phyloP scores from a whole-genome alignment of 2,113 vertebrate genomes.

The Neomonachus schauinslandi region DNA sequence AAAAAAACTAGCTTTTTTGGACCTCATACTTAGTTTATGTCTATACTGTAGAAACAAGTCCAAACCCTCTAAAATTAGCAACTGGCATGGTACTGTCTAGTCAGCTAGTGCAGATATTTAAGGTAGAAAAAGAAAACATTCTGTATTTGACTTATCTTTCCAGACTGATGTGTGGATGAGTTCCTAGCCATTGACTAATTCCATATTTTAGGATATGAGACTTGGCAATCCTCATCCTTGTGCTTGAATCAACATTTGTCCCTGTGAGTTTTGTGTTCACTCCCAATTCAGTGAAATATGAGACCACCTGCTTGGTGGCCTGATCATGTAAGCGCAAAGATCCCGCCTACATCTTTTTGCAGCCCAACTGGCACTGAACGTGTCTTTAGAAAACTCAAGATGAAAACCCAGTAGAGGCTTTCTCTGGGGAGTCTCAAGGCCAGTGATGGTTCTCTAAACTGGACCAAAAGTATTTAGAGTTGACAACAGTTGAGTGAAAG shows the following conservation, averaged over 20 bases:
- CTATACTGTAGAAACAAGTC: neutral
- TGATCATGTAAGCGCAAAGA: neutral
- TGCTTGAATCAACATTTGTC: neutral
- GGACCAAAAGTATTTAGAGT: neutral
- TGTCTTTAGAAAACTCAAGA: neutral
- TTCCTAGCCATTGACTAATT: neutral
- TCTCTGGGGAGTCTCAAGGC: neutral
- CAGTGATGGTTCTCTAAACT: neutral
- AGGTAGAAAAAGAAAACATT: slow-evolving; percentile 52
- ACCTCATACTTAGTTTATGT: slow-evolving; percentile 9
- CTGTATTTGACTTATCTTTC: slow-evolving; percentile 37
- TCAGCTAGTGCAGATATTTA: neutral
- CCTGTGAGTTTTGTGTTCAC: neutral
- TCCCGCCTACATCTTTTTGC: neutral
- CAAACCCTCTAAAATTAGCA: slow-evolving; percentile 48
- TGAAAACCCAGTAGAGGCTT: neutral
- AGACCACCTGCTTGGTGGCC: neutral
- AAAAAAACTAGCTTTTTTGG: neutral
- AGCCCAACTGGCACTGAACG: neutral
- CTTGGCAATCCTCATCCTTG: neutral
- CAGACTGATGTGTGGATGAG: neutral
- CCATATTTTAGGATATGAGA: slow-evolving; percentile 46
- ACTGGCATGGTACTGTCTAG: neutral
- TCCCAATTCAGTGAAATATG: neutral
- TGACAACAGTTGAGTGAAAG: slow-evolving; percentile 12